Evolutionary conservation across 2,888 invertebrate species (phyloP), one percentile per base, ranked within the genome.

Genomic region (Tenthredo livida): DNA sequence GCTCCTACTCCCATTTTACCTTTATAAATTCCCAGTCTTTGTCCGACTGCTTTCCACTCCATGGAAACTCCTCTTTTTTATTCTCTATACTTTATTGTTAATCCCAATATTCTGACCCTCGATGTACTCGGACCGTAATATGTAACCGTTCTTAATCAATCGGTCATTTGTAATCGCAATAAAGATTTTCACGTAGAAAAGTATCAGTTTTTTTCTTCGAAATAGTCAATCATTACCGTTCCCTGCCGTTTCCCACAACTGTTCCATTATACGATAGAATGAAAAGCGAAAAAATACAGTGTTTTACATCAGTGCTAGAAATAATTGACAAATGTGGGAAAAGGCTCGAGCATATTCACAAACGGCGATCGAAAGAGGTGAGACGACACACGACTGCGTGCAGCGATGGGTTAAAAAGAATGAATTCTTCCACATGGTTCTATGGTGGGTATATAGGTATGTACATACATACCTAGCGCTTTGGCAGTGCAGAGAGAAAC

Each of bases 321-420:
- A 58, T 58, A 25, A 67, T 29, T 33, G 29, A 67, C 10, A 67
- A 29, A 29, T 33, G 29, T 67, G 21, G 21, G 61, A 33, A 67
- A 15, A 67, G 17, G 6, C 61, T 54, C 1, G 7, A 12, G 25
- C 37, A 7, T 25, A 61, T 61, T 61, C 21, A 61, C 10, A 61
- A 61, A 61, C 61, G 0, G 10, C 25, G 61, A 67, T 67, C 25
- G 12, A 4, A 67, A 67, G 33, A 67, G 33, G 33, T 67, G 33
- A 67, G 33, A 67, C 65, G 33, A 67, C 65, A 29, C 67, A 33
- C 29, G 15, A 15, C 15, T 25, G 6, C 12, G 29, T n/a, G n/a
- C n/a, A n/a, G n/a, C 67, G 67, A 67, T 67, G 25, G 17, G 67
- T 67, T 33, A 15, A 33, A 33, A 67, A 67, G 67, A 67, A 67